Percentiles rank a stretch among this genome's conserved stretches.
These are phyloP conservation scores for Cromileptes altivelis DNA, from an alignment of 2,113 vertebrate genomes.

Conservation along the genomic window DNA sequence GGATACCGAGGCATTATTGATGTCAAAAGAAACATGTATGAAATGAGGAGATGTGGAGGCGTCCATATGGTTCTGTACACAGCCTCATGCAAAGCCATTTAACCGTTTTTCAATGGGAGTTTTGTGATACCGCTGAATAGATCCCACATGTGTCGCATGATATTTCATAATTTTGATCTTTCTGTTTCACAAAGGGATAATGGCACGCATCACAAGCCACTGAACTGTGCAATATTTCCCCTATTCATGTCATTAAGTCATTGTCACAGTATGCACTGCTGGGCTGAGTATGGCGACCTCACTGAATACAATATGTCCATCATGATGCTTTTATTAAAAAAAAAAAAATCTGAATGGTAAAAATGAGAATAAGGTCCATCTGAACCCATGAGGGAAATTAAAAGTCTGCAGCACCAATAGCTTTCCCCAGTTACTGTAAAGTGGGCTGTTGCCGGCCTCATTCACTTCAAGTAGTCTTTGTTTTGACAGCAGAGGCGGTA, in stretches of 20 bases:
- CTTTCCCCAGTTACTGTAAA: constrained; percentile 12
- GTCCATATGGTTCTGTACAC: constrained; percentile 86
- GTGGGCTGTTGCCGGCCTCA: constrained; percentile 28
- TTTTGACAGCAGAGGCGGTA: constrained; percentile 73
- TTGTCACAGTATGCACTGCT: constrained; percentile 74
- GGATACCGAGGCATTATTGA: constrained; percentile 92
- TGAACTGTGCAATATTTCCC: constrained; percentile 74
- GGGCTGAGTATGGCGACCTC: constrained; percentile 58
- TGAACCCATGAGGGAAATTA: constrained; percentile 34
- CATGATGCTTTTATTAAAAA: constrained; percentile 20
- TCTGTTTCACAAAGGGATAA: constrained; percentile 76
- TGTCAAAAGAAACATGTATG: constrained; percentile 94
- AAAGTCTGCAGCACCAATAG: constrained; percentile 30
- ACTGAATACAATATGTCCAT: constrained; percentile 70
- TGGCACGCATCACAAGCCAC: constrained; percentile 64
- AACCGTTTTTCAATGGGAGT: constrained; percentile 75
- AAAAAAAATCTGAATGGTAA: constrained; percentile 30
- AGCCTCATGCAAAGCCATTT: constrained; percentile 82
- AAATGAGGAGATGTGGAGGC: constrained; percentile 86
- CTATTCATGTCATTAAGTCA: constrained; percentile 77
- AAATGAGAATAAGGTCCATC: constrained; percentile 36
- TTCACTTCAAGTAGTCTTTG: constrained; percentile 66
- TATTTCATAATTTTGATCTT: constrained; percentile 80
- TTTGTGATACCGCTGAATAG: constrained; percentile 80
- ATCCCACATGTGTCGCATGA: constrained; percentile 78